Evolutionary conservation across 2,888 invertebrate genomes (phyloP), one percentile per base, ranked within the genome.

Genomic region (Junonia oenone): DNA sequence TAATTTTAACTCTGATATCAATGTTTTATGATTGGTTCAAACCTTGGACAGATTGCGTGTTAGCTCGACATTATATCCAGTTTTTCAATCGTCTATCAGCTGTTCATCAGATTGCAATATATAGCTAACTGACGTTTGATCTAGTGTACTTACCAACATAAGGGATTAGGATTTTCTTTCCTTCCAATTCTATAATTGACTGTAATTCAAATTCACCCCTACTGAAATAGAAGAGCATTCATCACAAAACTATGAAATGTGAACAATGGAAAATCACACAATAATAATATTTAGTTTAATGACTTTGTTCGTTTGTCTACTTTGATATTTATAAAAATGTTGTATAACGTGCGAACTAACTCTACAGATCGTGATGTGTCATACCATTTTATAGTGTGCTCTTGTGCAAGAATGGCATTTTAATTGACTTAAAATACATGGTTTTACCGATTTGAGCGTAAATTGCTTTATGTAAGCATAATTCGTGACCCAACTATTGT

Each of bases 361-460:
- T 38, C 19, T n/a, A 29, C 19, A 9, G 46, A 29, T 35, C 37
- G 37, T 53, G 52, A 52, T 52, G 38, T 52, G 52, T 46, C 52
- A 37, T 27, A 38, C 37, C 37, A 52, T 53, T 38, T 53, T 29
- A 19, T 53, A 29, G 29, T 46, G 19, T 29, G 17, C 9, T 19
- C 46, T 53, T 53, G 29, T 46, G 52, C 29, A 53, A 46, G 26
- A 27, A 2, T 13, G 31, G 29, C 29, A 51, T 31, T 51, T 38
- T 31, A 40, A 40, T 40, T 40, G 38, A 40, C 19, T n/a, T 40
- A 40, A 19, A 40, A 40, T 40, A 19, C 38, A 17, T n/a, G 38
- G 19, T 40, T 33, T 40, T 40, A 19, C 11, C 38, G 38, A 40
- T 40, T 40, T 40, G 17, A 40, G 17, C 17, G 17, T 40, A 40